Percentiles rank a stretch among this genome's conserved stretches.
phyloP scores from a whole-genome alignment of 2,797 vertebrate species.

The Dermochelys coriacea region DNA sequence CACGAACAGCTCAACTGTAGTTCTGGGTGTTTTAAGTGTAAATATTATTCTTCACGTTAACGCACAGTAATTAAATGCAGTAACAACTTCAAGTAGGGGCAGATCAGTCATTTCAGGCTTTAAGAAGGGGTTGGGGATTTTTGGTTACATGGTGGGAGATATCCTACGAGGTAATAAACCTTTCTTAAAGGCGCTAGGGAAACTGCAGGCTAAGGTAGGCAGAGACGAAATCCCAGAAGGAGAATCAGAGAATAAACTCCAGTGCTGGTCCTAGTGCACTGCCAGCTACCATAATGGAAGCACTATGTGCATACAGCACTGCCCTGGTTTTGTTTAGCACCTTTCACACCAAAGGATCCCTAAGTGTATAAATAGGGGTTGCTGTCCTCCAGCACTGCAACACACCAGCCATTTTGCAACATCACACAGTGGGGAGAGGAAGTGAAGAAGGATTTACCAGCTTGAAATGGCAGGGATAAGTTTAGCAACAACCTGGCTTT shows the following conservation, averaged over 20 bases:
- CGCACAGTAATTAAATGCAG: background rate
- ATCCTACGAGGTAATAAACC: background rate
- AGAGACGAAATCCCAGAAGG: background rate
- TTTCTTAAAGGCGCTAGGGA: background rate
- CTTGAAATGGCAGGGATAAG: background rate
- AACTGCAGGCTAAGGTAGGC: background rate
- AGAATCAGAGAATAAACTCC: background rate
- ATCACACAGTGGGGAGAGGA: background rate
- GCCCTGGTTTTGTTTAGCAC: background rate
- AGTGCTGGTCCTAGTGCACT: background rate
- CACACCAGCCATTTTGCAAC: background rate
- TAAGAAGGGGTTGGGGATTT: background rate
- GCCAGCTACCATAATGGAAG: background rate
- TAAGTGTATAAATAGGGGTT: background rate
- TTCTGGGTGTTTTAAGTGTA: constrained; percentile 22
- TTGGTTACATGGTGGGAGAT: background rate
- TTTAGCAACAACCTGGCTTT: background rate
- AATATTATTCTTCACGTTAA: constrained; percentile 12
- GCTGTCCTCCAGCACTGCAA: background rate
- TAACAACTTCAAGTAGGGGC: background rate
- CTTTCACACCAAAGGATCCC: background rate
- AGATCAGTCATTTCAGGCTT: background rate
- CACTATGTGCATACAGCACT: background rate
- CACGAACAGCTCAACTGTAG: constrained; percentile 30
- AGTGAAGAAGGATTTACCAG: rapidly evolving